Conservation (phyloP, 1,140 invertebrate genomes). For the Diorhabda elongata region DNA sequence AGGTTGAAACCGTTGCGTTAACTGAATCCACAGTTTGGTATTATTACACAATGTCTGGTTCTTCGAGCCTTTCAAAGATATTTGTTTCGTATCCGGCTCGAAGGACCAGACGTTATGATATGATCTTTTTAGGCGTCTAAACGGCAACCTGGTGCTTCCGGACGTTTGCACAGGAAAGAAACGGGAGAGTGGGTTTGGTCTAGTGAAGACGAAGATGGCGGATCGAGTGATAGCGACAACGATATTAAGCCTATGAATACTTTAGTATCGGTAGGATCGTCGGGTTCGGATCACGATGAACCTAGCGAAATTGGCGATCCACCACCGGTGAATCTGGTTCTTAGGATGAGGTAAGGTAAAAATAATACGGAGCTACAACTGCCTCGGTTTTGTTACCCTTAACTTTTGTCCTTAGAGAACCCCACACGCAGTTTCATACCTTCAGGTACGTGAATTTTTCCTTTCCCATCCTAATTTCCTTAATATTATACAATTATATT, state of each 20-base stretch:
- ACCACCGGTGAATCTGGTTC: slow-evolving; percentile 66
- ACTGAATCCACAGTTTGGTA: too few species aligned
- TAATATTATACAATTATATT: neutral
- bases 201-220: slow-evolving; percentile 74
- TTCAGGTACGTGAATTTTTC: slow-evolving; percentile 28
- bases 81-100: neutral
- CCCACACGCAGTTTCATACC: slow-evolving; percentile 23
- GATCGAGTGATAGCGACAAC: slow-evolving; percentile 54
- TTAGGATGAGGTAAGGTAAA: slow-evolving; percentile 63
- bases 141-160: slow-evolving; percentile 84
- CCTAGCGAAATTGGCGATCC: slow-evolving; percentile 51
- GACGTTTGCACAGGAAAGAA: slow-evolving; percentile 86
- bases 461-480: neutral
- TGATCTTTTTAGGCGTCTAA: slow-evolving; percentile 59
- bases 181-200: slow-evolving; percentile 99
- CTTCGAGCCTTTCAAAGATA: too few species aligned
- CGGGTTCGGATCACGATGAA: slow-evolving; percentile 67
- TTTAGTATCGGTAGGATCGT: slow-evolving; percentile 80
- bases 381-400: neutral
- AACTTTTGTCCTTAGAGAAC: slow-evolving; percentile 15
- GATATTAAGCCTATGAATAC: slow-evolving; percentile 52
- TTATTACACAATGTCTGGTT: too few species aligned
- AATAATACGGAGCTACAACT: neutral
- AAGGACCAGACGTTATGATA: too few species aligned
- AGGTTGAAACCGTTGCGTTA: too few species aligned